Evolutionary conservation across 2,113 vertebrate species (phyloP), one percentile per base, ranked within the genome.

Genomic region (Haliaeetus leucogaster): DNA sequence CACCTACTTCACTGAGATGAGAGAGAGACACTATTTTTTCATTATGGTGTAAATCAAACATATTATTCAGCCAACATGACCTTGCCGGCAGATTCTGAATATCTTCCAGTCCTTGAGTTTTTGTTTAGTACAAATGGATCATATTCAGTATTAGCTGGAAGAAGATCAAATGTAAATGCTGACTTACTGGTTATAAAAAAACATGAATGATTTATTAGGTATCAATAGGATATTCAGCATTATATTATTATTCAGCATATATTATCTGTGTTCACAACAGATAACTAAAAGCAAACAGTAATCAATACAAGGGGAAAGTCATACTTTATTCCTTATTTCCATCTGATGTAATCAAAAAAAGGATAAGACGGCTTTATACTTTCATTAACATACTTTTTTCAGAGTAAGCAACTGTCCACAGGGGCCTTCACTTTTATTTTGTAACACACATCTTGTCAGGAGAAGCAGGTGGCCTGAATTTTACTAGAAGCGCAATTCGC

Each of bases 101-200:
- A 82, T 86, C 34, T 95, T 94, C 71, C 58, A 93, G 95, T 82
- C 90, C 82, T 90, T 97, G 87, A 66, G 87, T 87, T 82, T 92
- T 96, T 94, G 36, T 90, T 96, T 90, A 50, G 40, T 68, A 82
- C 66, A 84, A 85, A 82, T 48, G 52, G 45, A 93, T 79, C 53
- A 48, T 76, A 80, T 43, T 88, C 82, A 77, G 10, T 70, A 70
- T 90, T 71, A 82, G 66, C 74, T 96, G 93, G 82, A 95, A 58
- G 62, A 95, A 91, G 32, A 62, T 50, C 85, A 83, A 95, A 94
- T 67, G 18, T 65, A 91, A 89, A 84, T 95, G 48, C 81, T 91
- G 84, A 77, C 36, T 78, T 93, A 55, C 68, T 9, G 10, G 20
- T 89, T 89, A 62, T 81, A 70, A 89, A 89, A 95, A 81, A 79